Evolutionary conservation across 2,888 invertebrate genomes (phyloP), one percentile per base, ranked within the genome.

Genomic region (Diloba caeruleocephala): DNA sequence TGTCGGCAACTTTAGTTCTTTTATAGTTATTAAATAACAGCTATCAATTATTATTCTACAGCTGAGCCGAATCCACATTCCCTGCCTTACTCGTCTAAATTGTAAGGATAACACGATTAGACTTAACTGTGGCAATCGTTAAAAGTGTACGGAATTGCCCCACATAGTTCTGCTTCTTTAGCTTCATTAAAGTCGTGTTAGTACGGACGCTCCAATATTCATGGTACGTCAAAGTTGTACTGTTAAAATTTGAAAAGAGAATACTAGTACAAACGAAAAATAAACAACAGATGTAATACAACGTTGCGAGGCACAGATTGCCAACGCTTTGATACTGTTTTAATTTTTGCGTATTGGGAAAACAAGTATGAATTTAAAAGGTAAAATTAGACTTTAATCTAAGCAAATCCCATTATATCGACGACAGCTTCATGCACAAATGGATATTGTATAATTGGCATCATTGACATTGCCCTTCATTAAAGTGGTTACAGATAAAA

Each of bases 131-230:
- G 43, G 37, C 28, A 19, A 34, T 55, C 54, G 33, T 55, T 60
- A 60, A 51, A 41, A 58, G 12, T 38, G 25, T 51, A 43, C 51
- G 15, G 60, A 53, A 34, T 43, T 51, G 55, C 6, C 44, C 71
- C 33, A 71, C 38, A 48, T 62, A 26, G 21, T n/a, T n/a, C n/a
- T n/a, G n/a, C n/a, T n/a, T n/a, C n/a, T n/a, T n/a, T n/a, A 8
- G 25, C 29, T 15, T 48, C 52, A 71, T 71, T 71, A 70, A 56
- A 59, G 41, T 21, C 14, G 38, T 49, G 59, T 67, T 54, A 46
- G 10, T 31, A 32, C 6, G n/a, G 12, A 34, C 34, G 51, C 28
- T 49, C 46, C 49, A 32, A 44, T 55, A 63, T 39, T 9, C 26
- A 31, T n/a, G 32, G 10, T 33, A 23, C 64, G 34, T 53, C 38